Evolutionary conservation across 2,888 invertebrate genomes (phyloP), one percentile per base, ranked within the genome.

Genomic region (Kryphioiulus occultus): DNA sequence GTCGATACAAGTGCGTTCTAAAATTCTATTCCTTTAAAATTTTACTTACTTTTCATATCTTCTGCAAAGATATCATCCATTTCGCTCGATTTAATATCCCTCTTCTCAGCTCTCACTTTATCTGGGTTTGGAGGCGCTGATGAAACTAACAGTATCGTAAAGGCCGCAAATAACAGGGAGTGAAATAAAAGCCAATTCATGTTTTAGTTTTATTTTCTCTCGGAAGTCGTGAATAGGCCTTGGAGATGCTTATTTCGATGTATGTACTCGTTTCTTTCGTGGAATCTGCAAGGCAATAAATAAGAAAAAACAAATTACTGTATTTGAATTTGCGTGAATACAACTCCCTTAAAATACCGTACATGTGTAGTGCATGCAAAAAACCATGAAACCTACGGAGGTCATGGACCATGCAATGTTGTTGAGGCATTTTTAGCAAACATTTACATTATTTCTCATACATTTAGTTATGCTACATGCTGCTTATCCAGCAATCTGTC

Each of bases 81-180:
- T 86, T 86, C 86, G 12, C 26, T 35, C 47, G 86, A 86, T 86
- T 86, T 86, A 30, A 86, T 53, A 53, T 86, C 86, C 53, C 86
- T n/a, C 30, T 86, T 86, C 30, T 86, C 86, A 1, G 86, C 35
- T 53, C 35, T 32, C n/a, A 59, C 26, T 85, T 85, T 85, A 26
- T 85, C 42, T 12, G 42, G 26, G n/a, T 26, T 44, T 47, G 86
- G 32, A 47, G 86, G 53, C 22, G 86, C 86, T 86, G 86, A 3
- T 15, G 86, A 30, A 12, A 86, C 59, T 26, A 59, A 15, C 10
- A 86, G 12, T 86, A 86, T 86, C 22, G 53, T 53, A 86, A 53
- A 85, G 10, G 44, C 85, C 26, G 35, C 85, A 42, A 85, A 42
- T 85, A 85, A 26, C 32, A 85, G 44, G 42, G 85, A 85, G 22